Percentiles rank a stretch among this genome's conserved stretches.
Evolutionary conservation across 2,888 invertebrate species (phyloP).

Genomic region (Nephrotoma appendiculata): DNA sequence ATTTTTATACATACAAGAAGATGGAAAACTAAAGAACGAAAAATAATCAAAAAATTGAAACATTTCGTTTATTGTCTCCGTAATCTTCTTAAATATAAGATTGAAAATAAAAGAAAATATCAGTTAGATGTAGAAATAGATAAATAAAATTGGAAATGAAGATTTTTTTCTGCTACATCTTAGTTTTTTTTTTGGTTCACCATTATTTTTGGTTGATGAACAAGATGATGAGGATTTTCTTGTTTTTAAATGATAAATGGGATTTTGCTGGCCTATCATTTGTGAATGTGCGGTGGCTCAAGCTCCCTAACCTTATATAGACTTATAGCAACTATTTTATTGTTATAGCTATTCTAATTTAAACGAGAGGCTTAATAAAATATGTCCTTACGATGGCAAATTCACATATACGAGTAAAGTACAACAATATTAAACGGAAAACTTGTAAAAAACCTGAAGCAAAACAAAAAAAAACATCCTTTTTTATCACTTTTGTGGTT

Average conservation of each 20-base stretch:
- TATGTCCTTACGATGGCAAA: neutral
- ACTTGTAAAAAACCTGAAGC: neutral
- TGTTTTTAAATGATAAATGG: neutral
- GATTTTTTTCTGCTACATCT: neutral
- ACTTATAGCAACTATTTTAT: neutral
- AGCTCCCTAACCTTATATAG: neutral
- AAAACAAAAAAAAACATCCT: neutral
- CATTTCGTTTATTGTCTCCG: slow-evolving; percentile 1
- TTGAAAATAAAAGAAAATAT: neutral
- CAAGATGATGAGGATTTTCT: neutral
- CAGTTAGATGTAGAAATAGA: neutral
- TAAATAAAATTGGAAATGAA: neutral
- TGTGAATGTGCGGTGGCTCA: neutral
- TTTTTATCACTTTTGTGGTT: neutral
- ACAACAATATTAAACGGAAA: neutral
- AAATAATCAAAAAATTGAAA: slow-evolving; percentile 3
- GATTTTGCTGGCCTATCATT: neutral
- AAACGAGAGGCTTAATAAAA: neutral
- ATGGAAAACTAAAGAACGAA: neutral
- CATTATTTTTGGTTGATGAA: neutral
- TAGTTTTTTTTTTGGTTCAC: neutral
- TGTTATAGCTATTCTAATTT: neutral
- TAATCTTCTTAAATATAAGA: neutral
- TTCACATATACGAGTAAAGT: neutral
- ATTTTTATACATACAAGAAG: neutral